A percentile compares a stretch with the other conserved stretches of the same genome.
phyloP scores from a whole-genome alignment of 1,140 invertebrate species.

The Episyrphus balteatus region DNA sequence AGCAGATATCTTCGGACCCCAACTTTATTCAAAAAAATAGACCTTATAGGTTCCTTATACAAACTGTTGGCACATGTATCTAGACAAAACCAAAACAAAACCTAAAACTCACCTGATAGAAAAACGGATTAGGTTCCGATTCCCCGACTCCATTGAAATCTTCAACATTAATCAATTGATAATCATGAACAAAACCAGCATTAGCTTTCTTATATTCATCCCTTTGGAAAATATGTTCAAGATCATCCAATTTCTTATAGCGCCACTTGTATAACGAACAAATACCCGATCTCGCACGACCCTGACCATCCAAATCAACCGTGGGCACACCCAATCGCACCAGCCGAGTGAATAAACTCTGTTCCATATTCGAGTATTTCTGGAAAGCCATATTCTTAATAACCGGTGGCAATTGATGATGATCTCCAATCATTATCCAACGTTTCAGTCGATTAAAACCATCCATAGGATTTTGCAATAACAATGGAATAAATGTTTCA shows the following conservation, averaged over 20 bases:
- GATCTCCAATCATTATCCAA: conserved; percentile 99
- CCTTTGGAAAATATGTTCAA: conserved; percentile 71
- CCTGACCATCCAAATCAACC: conserved; percentile 94
- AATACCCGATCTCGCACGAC: conserved; percentile 69
- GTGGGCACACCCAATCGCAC: conserved; percentile 93
- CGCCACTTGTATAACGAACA: conserved; percentile 96
- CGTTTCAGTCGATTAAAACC: conserved; percentile 91
- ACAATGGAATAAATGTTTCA: conserved; percentile 96
- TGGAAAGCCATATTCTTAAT: conserved; percentile 99
- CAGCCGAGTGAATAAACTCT: conserved; percentile 93
- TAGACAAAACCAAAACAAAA: neutral
- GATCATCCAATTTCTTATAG: conserved; percentile 89
- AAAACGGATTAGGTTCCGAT: conserved; percentile 95
- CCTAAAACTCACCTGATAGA: conserved; percentile 68
- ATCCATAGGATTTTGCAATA: conserved; percentile 95
- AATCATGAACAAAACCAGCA: conserved; percentile 85
- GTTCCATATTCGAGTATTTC: conserved; percentile 99
- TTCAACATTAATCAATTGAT: conserved; percentile 92
- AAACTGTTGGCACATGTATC: no score
- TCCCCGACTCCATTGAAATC: conserved; percentile 97
- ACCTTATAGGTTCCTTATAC: no score
- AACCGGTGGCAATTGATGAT: conserved; percentile 97
- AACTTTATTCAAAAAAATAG: no score
- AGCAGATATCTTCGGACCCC: no score
- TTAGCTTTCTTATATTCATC: conserved; percentile 84